These are phyloP conservation scores for Hipposideros armiger DNA, from an alignment of 2,113 vertebrate genomes.

Conservation along the genomic window DNA sequence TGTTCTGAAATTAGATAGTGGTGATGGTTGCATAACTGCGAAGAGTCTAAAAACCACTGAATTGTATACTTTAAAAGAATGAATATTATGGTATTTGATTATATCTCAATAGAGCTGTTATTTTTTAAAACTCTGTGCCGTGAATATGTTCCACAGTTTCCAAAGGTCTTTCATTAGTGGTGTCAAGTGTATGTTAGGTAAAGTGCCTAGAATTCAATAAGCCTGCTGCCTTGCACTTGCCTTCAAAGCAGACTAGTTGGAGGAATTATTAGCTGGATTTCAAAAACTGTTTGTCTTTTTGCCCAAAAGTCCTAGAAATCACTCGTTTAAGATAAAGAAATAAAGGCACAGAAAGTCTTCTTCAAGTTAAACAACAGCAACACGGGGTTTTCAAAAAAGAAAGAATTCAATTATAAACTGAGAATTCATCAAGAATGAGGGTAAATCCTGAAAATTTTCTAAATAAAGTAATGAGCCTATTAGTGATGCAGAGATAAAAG, in stretches of 20 bases:
- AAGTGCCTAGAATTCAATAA: slow-evolving; percentile 34
- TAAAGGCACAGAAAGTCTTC: neutral
- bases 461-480: slow-evolving; percentile 1
- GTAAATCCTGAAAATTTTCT: slow-evolving; percentile 13
- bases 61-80: neutral
- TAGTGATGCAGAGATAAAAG: slow-evolving; percentile 31
- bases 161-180: slow-evolving; percentile 16
- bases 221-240: neutral
- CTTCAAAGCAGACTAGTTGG: slow-evolving; percentile 29
- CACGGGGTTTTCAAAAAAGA: neutral
- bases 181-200: neutral
- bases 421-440: slow-evolving; percentile 37
- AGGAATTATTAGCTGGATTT: slow-evolving; percentile 42
- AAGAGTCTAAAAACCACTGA: neutral
- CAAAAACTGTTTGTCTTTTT: slow-evolving; percentile 50
- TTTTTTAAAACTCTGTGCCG: neutral
- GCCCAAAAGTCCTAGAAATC: neutral
- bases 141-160: neutral
- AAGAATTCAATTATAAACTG: neutral
- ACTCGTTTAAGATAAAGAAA: slow-evolving; percentile 10
- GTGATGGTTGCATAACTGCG: neutral
- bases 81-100: neutral
- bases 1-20: neutral
- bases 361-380: slow-evolving; percentile 17
- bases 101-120: slow-evolving; percentile 2